A percentile compares a stretch with the other conserved stretches of the same genome.
Conservation (phyloP, 2,113 vertebrate genomes). For the Cryptomyrus ogoouensis region DNA sequence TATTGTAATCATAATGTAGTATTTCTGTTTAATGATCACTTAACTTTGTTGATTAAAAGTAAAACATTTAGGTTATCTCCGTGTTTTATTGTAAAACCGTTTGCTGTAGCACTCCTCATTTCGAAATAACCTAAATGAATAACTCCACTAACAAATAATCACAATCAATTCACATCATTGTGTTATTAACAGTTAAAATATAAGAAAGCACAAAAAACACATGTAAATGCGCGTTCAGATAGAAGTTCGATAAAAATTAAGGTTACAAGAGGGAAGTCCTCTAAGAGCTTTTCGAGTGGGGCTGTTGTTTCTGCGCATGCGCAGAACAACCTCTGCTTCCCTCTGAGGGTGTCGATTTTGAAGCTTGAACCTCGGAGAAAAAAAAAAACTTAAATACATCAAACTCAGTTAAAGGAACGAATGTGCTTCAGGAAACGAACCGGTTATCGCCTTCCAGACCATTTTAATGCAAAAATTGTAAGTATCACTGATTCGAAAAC, state of each 20-base stretch:
- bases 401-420: slow-evolving; percentile 32
- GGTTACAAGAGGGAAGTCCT: slow-evolving; percentile 8
- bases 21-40: background rate
- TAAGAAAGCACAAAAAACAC: background rate
- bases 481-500: slow-evolving; percentile 27
- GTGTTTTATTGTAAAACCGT: background rate
- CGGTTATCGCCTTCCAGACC: slow-evolving; percentile 30
- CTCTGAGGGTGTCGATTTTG: slow-evolving; percentile 42
- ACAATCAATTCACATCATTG: background rate
- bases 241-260: background rate
- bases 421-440: slow-evolving; percentile 42
- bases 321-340: slow-evolving; percentile 43
- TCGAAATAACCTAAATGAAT: background rate
- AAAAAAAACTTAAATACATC: slow-evolving; percentile 19
- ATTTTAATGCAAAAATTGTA: slow-evolving; percentile 42
- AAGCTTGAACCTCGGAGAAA: slow-evolving; percentile 23
- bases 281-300: background rate
- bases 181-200: background rate
- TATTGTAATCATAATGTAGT: background rate
- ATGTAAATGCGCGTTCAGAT: background rate
- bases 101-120: background rate
- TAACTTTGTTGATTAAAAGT: background rate
- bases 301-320: slow-evolving; percentile 49
- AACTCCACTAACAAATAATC: background rate
- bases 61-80: background rate